A percentile compares a stretch with the other conserved stretches of the same genome.
These are phyloP conservation scores for Mugil cephalus DNA, from an alignment of 2,113 vertebrate genomes.

Conservation along the genomic window DNA sequence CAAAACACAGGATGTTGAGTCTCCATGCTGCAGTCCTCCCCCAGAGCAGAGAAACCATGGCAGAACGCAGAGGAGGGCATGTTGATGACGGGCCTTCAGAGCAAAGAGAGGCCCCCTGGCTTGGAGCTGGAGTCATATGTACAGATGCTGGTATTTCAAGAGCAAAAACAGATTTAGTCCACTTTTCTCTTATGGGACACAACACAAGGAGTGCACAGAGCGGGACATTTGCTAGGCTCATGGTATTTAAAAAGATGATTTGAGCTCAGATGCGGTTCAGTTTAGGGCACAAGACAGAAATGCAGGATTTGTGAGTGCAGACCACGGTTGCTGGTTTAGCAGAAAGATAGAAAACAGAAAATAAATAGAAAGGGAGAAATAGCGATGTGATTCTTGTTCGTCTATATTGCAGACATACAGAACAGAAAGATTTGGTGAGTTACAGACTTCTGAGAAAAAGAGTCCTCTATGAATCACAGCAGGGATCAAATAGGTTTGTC, in stretches of 20 bases:
- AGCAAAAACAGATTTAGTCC: conserved; percentile 74
- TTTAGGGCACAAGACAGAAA: conserved; percentile 70
- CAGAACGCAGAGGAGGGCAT: conserved; percentile 67
- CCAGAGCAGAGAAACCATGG: conserved; percentile 72
- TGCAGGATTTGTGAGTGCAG: conserved; percentile 66
- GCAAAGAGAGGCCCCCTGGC: conserved; percentile 55
- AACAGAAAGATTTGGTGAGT: conserved; percentile 59
- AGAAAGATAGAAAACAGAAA: conserved; percentile 10
- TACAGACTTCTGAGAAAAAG: conserved; percentile 60
- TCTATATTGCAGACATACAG: conserved; percentile 67
- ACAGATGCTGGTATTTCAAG: conserved; percentile 96
- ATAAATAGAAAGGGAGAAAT: conserved; percentile 55
- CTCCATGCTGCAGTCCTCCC: conserved; percentile 74
- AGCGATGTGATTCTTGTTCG: conserved; percentile 55
- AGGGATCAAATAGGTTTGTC: conserved; percentile 55
- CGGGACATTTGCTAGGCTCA: conserved; percentile 59
- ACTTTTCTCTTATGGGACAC: conserved; percentile 74
- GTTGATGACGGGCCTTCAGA: conserved; percentile 67
- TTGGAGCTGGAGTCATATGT: conserved; percentile 87
- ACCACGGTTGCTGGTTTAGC: conserved; percentile 76
- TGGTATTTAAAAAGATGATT: conserved; percentile 57
- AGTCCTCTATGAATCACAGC: conserved; percentile 57
- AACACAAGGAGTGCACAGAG: conserved; percentile 77
- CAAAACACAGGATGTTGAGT: conserved; percentile 80
- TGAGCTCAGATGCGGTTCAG: conserved; percentile 67